Conservation (phyloP, 2,888 invertebrate genomes). For the Criorhina ranunculi region DNA sequence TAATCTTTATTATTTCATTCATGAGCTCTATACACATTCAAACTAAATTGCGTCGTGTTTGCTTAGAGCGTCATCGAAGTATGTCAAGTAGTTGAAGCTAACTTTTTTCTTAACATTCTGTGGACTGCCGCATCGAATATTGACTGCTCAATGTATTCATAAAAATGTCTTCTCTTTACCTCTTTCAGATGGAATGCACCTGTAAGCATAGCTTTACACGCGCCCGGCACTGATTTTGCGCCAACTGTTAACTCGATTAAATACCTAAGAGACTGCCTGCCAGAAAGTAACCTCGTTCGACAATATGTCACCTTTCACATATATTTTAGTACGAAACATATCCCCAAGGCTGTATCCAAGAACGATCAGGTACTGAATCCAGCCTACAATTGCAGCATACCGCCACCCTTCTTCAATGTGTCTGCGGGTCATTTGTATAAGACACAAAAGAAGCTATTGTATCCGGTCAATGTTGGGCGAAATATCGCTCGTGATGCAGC, state of each 20-base stretch:
- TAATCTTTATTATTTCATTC: too few relatives aligned
- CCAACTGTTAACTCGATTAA: constrained; percentile 92
- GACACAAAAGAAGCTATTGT: constrained; percentile 91
- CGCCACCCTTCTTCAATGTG: constrained; percentile 89
- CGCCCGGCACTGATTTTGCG: constrained; percentile 93
- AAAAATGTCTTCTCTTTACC: constrained; percentile 2
- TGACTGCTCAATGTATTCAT: neutral
- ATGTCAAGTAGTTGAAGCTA: too few relatives aligned
- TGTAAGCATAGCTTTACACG: constrained; percentile 93
- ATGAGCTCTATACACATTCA: too few relatives aligned
- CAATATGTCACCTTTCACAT: constrained; percentile 94
- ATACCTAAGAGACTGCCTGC: constrained; percentile 91
- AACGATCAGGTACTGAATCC: constrained; percentile 87
- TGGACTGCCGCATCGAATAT: too few relatives aligned
- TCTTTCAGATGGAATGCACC: constrained; percentile 92
- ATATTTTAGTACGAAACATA: constrained; percentile 94
- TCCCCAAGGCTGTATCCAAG: constrained; percentile 90
- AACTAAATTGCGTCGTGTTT: too few relatives aligned
- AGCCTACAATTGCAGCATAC: constrained; percentile 89
- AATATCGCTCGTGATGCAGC: constrained; percentile 95
- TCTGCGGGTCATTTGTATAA: constrained; percentile 90
- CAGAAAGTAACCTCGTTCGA: constrained; percentile 88
- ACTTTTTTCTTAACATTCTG: too few relatives aligned
- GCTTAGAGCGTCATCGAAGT: too few relatives aligned
- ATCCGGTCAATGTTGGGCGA: constrained; percentile 95